These are phyloP conservation scores for Enteromius treurensis DNA, from an alignment of 2,797 vertebrate genomes.

Conservation along the genomic window DNA sequence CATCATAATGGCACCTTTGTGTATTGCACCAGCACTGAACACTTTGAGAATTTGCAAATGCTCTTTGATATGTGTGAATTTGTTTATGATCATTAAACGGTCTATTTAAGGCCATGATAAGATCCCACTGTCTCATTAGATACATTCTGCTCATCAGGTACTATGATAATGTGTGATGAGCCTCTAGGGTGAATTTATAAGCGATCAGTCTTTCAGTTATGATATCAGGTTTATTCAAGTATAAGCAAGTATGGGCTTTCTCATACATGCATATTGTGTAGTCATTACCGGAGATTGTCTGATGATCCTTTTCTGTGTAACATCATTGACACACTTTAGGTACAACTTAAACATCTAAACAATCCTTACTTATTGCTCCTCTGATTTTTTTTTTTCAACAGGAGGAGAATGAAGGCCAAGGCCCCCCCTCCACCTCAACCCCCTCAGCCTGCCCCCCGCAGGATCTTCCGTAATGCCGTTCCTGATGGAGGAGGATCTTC, in stretches of 20 bases:
- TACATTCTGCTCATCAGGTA: not conserved
- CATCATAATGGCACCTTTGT: not conserved
- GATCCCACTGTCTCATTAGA: not conserved
- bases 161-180: not conserved
- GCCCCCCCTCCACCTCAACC: constrained; percentile 84
- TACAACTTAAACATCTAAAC: not conserved
- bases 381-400: constrained; percentile 48
- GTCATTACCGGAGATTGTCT: not conserved
- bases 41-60: not conserved
- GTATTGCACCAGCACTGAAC: not conserved
- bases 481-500: constrained; percentile 74
- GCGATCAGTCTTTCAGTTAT: not conserved
- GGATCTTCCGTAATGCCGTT: constrained; percentile 71
- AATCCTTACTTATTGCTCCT: not conserved
- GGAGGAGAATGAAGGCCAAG: constrained; percentile 88
- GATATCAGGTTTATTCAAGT: not conserved
- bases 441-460: constrained; percentile 73
- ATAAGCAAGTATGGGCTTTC: not conserved
- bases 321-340: not conserved
- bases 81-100: not conserved
- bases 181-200: not conserved
- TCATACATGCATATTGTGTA: not conserved
- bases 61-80: not conserved
- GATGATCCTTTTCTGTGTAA: not conserved
- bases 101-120: not conserved